A percentile compares a stretch with the other conserved stretches of the same genome.
phyloP scores from a whole-genome alignment of 2,113 vertebrate species.

The Ictidomys tridecemlineatus region DNA sequence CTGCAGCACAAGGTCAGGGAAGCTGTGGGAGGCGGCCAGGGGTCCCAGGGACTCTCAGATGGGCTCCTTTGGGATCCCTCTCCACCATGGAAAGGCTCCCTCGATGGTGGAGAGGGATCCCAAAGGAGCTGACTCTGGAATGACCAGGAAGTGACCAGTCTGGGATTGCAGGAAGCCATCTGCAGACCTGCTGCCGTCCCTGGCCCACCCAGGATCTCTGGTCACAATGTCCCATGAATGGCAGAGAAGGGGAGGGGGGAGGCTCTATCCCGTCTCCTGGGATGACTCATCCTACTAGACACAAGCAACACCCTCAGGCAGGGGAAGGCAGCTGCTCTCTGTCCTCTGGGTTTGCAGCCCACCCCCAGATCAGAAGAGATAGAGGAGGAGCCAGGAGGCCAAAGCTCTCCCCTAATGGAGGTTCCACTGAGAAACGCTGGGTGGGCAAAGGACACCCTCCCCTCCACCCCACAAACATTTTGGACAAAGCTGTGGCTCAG shows the following conservation, averaged over 20 bases:
- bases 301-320: not conserved
- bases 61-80: not conserved
- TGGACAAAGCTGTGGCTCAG: not conserved
- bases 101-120: too few species aligned
- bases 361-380: not conserved
- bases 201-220: accelerated
- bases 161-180: not conserved
- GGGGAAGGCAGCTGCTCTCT: not conserved
- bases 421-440: not conserved
- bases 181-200: not conserved
- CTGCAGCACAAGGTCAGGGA: not conserved
- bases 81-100: not conserved
- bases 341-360: not conserved
- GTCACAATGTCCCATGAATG: not conserved
- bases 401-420: not conserved
- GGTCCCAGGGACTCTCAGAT: not conserved
- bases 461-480: not conserved
- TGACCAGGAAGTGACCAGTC: not conserved
- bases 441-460: not conserved
- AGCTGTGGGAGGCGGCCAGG: not conserved
- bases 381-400: not conserved
- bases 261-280: not conserved
- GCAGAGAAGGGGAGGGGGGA: not conserved
- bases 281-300: not conserved
- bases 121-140: not conserved